These are phyloP conservation scores for Morus bassanus DNA, from an alignment of 2,797 vertebrate species.

Conservation along the genomic window DNA sequence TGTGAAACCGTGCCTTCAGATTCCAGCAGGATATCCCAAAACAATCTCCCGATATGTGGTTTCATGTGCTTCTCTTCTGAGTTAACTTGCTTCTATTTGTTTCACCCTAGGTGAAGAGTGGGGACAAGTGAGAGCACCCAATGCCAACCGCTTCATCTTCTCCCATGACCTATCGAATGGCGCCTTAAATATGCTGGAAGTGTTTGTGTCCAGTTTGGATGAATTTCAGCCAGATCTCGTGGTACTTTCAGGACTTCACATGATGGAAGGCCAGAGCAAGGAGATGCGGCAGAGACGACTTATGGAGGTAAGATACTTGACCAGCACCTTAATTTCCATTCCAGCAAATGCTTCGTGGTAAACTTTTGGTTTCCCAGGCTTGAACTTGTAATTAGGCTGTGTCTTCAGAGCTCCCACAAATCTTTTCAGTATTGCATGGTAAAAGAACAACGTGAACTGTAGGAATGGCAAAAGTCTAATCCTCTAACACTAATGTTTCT, in stretches of 20 bases:
- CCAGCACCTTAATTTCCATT: neutral
- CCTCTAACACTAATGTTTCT: neutral
- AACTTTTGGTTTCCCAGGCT: neutral
- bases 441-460: neutral
- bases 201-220: slow-evolving; percentile 91
- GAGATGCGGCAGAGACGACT: slow-evolving; percentile 85
- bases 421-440: neutral
- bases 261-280: slow-evolving; percentile 96
- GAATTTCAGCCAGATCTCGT: slow-evolving; percentile 94
- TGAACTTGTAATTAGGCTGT: neutral
- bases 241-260: slow-evolving; percentile 95
- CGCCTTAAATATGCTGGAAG: slow-evolving; percentile 90
- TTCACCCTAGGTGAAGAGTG: slow-evolving; percentile 85
- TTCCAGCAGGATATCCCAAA: neutral
- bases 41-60: neutral
- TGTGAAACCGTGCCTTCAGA: neutral
- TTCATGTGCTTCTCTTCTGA: neutral
- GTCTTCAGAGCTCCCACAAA: neutral
- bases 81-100: neutral
- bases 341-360: neutral
- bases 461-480: neutral
- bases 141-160: slow-evolving; percentile 97
- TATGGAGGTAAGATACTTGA: slow-evolving; percentile 78
- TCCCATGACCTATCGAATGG: slow-evolving; percentile 95
- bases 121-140: slow-evolving; percentile 86